Evolutionary conservation across 1,140 invertebrate species (phyloP), one percentile per base, ranked within the genome.

Genomic region (Whitmania pigra): DNA sequence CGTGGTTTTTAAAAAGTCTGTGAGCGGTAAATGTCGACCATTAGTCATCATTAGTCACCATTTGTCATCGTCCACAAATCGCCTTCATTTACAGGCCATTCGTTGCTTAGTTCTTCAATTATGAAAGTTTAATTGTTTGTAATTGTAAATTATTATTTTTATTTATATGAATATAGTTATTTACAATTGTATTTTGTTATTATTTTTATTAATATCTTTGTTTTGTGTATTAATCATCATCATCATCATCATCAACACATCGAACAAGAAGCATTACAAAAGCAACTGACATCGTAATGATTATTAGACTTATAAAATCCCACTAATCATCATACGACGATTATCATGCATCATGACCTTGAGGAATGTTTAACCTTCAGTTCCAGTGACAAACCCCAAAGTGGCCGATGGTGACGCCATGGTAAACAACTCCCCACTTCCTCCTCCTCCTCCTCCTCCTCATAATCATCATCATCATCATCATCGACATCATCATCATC

Each of bases 291-390:
- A 57, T 57, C 20, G 2, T n/a, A n/a, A 57, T 25, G 25, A 57
- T n/a, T 25, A 57, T 57, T 20, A 57, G 54, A n/a, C 31, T 17
- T 17, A 2, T n/a, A n/a, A 20, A 57, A 15, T 43, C 27, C 54
- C 72, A 73, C 29, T 4, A 25, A 18, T 22, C 40, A 18, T 22
- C 40, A 29, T 15, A 49, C 60, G 3, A 73, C 60, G 36, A 40
- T 49, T 66, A 6, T 49, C n/a, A n/a, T n/a, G n/a, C 63, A 69
- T 73, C 72, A 71, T 71, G 40, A 55, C 69, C 53, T 27, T 54
- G 36, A 71, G 71, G 7, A 71, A 36, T 36, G 49, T 73, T 53
- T 11, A 49, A 49, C 43, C 15, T 49, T 49, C 43, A 49, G 43
- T 49, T 49, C 43, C 43, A 49, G 43, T 49, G 43, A 49, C 13